Conservation (phyloP, 2,888 invertebrate species). For the Tipula unca region DNA sequence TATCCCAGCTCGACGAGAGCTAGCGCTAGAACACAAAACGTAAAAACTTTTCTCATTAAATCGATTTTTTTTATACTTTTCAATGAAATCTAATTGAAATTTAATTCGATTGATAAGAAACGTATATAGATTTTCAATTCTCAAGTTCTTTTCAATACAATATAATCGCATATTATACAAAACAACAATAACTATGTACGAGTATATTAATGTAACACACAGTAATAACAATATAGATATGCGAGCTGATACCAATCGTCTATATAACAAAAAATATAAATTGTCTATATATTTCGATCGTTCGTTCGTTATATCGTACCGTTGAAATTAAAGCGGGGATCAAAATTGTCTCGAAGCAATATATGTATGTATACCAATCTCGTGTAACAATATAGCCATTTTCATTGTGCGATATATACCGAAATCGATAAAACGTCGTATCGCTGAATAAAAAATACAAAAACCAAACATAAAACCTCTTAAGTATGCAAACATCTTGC, state of each 20-base stretch:
- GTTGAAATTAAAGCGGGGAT: not conserved
- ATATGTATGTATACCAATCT: not conserved
- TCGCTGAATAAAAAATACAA: not conserved
- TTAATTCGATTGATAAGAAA: not conserved
- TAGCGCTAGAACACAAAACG: not conserved
- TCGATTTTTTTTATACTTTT: not conserved
- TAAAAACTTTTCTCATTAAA: not conserved
- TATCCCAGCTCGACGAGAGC: no score
- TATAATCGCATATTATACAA: not conserved
- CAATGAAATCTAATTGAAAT: not conserved
- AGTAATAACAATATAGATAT: not conserved
- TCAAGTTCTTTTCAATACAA: not conserved
- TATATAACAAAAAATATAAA: not conserved
- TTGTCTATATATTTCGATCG: not conserved
- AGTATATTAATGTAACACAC: not conserved
- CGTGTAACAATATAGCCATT: not conserved
- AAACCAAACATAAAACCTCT: not conserved
- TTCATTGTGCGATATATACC: not conserved
- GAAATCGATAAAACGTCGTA: not conserved
- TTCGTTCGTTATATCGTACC: not conserved
- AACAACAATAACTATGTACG: not conserved
- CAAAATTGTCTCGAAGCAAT: not conserved
- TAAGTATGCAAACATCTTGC: not conserved
- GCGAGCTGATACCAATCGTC: not conserved
- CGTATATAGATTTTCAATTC: not conserved